Percentiles rank a stretch among this genome's conserved stretches.
phyloP scores from a whole-genome alignment of 2,888 invertebrate species.

The Phaonia tiefii region DNA sequence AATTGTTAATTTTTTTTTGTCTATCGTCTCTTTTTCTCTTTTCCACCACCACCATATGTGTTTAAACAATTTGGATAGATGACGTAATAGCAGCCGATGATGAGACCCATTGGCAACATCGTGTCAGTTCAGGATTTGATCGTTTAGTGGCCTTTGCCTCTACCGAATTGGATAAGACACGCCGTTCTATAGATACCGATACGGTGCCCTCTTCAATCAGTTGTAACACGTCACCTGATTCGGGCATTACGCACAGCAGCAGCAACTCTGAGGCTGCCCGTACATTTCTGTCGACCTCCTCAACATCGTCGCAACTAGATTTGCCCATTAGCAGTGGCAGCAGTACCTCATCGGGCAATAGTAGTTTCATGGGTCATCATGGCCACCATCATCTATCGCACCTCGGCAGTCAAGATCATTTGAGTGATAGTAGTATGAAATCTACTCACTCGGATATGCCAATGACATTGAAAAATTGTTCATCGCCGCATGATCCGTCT shows the following conservation, averaged over 20 bases:
- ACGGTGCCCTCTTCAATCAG: constrained; percentile 81
- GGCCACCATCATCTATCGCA: constrained; percentile 61
- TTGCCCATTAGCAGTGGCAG: constrained; percentile 75
- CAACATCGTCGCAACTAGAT: constrained; percentile 81
- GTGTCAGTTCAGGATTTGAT: constrained; percentile 96
- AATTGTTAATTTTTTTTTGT: constrained; percentile 49
- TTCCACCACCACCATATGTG: constrained; percentile 5
- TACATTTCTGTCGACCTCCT: constrained; percentile 81
- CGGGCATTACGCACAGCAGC: constrained; percentile 88
- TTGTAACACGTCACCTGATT: constrained; percentile 93
- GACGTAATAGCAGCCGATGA: constrained; percentile 85
- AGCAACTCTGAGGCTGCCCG: constrained; percentile 79
- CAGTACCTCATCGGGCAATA: constrained; percentile 71
- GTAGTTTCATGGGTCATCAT: constrained; percentile 59
- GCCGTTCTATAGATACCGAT: constrained; percentile 90
- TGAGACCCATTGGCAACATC: constrained; percentile 95
- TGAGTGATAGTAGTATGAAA: constrained; percentile 78
- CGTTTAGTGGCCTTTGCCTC: constrained; percentile 95
- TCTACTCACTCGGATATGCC: constrained; percentile 72
- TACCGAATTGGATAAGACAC: constrained; percentile 92
- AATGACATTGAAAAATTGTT: constrained; percentile 71
- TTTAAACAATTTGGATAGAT: constrained; percentile 71
- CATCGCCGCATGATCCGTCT: constrained; percentile 78
- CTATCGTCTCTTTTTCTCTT: constrained; percentile 51
- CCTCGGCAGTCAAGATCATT: constrained; percentile 78